These are phyloP conservation scores for Drosophila rufa DNA, from an alignment of 1,140 invertebrate genomes.

Conservation along the genomic window DNA sequence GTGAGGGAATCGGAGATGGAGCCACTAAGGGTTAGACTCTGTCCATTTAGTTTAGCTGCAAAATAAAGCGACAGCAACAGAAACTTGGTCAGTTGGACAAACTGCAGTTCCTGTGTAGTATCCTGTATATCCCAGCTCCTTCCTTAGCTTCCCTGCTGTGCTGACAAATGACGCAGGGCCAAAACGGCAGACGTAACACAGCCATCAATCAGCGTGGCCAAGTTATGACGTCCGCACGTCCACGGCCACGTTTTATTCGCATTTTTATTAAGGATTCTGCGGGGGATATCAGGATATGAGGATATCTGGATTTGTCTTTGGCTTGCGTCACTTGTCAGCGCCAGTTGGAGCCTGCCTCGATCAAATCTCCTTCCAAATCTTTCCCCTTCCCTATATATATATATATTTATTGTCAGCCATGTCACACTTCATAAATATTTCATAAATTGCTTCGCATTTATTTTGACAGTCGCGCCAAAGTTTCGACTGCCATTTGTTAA, in stretches of 20 bases:
- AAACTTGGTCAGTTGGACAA: constrained; percentile 71
- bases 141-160: constrained; percentile 21
- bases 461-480: constrained; percentile 67
- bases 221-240: constrained; percentile 73
- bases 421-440: constrained; percentile 80
- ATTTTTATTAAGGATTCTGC: constrained; percentile 39
- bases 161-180: constrained; percentile 69
- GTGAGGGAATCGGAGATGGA: constrained; percentile 4
- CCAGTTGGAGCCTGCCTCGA: constrained; percentile 39
- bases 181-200: constrained; percentile 62
- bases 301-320: constrained; percentile 38
- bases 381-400: background rate
- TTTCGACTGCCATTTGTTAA: constrained; percentile 73
- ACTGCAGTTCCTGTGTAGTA: constrained; percentile 58
- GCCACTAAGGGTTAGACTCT: constrained; percentile 33
- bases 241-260: constrained; percentile 34
- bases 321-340: constrained; percentile 65
- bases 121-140: background rate
- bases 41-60: constrained; percentile 57
- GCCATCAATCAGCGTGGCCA: constrained; percentile 70
- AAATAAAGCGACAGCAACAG: constrained; percentile 60
- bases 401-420: constrained; percentile 72
- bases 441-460: constrained; percentile 78
- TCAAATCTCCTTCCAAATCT: background rate
- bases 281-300: constrained; percentile 13